phyloP scores from a whole-genome alignment of 2,113 vertebrate species.

The Petroica traversi region DNA sequence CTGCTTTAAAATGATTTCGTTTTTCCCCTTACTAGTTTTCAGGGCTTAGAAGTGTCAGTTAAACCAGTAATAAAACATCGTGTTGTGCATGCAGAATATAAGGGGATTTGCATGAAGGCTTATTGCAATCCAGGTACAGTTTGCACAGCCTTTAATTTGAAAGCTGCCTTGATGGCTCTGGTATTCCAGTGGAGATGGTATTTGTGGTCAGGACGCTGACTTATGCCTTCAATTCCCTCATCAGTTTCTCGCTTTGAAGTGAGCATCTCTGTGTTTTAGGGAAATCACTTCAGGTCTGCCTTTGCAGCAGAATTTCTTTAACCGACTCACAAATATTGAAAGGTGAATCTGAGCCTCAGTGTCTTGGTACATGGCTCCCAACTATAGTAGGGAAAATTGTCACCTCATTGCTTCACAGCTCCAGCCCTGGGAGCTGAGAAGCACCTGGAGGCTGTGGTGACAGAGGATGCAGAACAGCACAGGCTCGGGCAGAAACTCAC shows the following conservation, averaged over 20 bases:
- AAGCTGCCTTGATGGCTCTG: not conserved
- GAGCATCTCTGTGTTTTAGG: not conserved
- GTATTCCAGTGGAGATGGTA: not conserved
- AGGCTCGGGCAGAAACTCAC: not conserved
- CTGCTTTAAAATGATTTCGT: not conserved
- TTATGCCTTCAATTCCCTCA: not conserved
- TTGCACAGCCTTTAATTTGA: not conserved
- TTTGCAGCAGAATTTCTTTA: not conserved
- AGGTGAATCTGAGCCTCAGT: not conserved
- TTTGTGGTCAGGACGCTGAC: not conserved
- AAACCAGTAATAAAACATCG: not conserved
- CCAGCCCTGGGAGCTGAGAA: not conserved
- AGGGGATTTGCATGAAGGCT: not conserved
- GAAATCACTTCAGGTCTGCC: not conserved
- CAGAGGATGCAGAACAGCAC: no score
- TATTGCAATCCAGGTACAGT: not conserved
- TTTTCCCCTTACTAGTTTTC: not conserved
- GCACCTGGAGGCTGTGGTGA: not conserved
- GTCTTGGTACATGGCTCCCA: not conserved
- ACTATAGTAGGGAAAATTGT: accelerated
- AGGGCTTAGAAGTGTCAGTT: not conserved
- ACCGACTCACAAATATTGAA: not conserved
- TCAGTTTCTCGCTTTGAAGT: not conserved
- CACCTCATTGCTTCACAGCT: not conserved
- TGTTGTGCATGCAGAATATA: not conserved